Evolutionary conservation across 2,113 vertebrate genomes (phyloP).

Genomic region (Osmerus mordax): DNA sequence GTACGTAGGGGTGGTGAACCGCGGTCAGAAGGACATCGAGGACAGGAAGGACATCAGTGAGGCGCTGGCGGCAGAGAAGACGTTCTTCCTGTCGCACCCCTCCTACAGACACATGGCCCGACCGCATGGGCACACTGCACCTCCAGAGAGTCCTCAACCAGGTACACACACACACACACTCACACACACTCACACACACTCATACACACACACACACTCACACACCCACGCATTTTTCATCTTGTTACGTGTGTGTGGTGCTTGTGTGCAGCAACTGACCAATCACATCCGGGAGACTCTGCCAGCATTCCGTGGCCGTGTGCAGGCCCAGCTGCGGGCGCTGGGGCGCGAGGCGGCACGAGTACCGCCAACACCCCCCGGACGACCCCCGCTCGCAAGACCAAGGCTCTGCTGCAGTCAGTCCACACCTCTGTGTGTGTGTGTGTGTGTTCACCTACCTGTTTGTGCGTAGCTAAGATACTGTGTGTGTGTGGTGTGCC

Average conservation of each 20-base stretch:
- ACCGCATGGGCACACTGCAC: conserved; percentile 78
- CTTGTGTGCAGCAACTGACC: conserved; percentile 83
- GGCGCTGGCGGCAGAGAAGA: conserved; percentile 74
- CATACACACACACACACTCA: background rate
- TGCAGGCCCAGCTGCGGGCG: conserved; percentile 80
- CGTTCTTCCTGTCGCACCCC: conserved; percentile 71
- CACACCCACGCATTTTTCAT: background rate
- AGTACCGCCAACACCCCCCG: conserved; percentile 77
- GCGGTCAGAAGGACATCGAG: conserved; percentile 85
- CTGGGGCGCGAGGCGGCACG: conserved; percentile 85
- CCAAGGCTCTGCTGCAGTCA: conserved; percentile 87
- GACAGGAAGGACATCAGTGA: conserved; percentile 81
- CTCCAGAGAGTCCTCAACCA: conserved; percentile 81
- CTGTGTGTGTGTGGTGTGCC: background rate
- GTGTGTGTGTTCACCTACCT: background rate
- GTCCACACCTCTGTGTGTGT: conserved; percentile 43
- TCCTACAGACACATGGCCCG: conserved; percentile 78
- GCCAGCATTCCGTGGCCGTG: conserved; percentile 80
- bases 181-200: background rate
- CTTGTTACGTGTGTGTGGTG: background rate
- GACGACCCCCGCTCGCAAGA: conserved; percentile 83
- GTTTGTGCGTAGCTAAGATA: background rate
- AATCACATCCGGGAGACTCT: conserved; percentile 89
- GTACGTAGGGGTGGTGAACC: conserved; percentile 83
- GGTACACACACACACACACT: conserved; percentile 43